phyloP scores from a whole-genome alignment of 23 tunicate genomes.

The Ciona savignyi region DNA sequence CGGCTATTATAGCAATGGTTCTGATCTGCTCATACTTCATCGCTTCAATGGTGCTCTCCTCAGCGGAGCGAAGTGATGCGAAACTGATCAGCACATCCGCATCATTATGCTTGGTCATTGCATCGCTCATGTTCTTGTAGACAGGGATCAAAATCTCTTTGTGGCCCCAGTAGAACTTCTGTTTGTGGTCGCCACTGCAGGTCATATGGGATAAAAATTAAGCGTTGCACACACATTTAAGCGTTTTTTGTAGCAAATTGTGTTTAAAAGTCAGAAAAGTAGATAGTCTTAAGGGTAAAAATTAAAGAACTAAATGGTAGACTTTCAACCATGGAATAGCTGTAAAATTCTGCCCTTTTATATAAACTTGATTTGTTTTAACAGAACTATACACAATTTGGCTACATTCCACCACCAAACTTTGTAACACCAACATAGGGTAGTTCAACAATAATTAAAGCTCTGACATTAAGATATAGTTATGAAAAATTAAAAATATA shows the following conservation, averaged over 20 bases:
- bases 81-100: slow-evolving; percentile 89
- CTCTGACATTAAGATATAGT: too few relatives aligned
- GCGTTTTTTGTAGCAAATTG: not conserved
- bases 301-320: too few relatives aligned
- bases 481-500: too few relatives aligned
- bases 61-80: slow-evolving; percentile 89
- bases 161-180: slow-evolving; percentile 99
- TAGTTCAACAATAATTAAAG: too few relatives aligned
- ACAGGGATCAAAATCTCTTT: slow-evolving; percentile 95
- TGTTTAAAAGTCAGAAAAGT: not conserved
- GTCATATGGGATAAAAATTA: not conserved
- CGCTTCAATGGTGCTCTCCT: slow-evolving; percentile 83
- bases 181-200: slow-evolving; percentile 93
- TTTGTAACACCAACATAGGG: too few relatives aligned
- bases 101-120: slow-evolving; percentile 62
- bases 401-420: too few relatives aligned
- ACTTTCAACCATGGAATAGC: too few relatives aligned
- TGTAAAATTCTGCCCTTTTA: too few relatives aligned
- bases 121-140: slow-evolving; percentile 90
- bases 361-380: too few relatives aligned
- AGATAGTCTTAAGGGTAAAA: not conserved
- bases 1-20: slow-evolving; percentile 90
- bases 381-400: too few relatives aligned
- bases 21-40: slow-evolving; percentile 72
- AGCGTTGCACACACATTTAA: not conserved